A percentile compares a stretch with the other conserved stretches of the same genome.
Conservation (phyloP, 2,888 invertebrate genomes). For the Philhelius pedissequus region DNA sequence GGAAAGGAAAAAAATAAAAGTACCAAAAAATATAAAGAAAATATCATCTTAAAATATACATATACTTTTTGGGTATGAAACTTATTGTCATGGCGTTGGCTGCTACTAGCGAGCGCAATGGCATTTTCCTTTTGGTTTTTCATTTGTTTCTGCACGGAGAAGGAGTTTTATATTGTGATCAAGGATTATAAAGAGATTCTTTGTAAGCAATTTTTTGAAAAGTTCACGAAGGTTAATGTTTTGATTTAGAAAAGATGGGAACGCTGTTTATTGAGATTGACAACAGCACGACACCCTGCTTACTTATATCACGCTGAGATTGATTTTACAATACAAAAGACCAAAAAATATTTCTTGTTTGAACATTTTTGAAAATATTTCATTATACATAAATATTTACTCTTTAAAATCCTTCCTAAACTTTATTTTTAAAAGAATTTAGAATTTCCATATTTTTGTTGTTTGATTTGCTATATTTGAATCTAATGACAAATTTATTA, state of each 20-base stretch:
- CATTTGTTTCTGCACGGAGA: neutral
- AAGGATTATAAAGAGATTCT: neutral
- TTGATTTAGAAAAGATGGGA: neutral
- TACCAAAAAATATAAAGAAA: neutral
- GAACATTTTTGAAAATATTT: no score
- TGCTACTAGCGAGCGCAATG: no score
- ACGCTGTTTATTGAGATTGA: neutral
- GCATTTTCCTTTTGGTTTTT: neutral
- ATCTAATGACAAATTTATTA: conserved; percentile 31
- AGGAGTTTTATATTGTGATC: neutral
- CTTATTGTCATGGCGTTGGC: neutral
- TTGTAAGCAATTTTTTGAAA: neutral
- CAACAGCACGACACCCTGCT: neutral
- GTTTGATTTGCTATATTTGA: neutral
- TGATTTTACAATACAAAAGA: no score
- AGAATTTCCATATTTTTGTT: neutral
- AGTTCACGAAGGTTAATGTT: neutral
- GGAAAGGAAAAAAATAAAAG: conserved; percentile 36
- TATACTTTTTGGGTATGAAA: neutral
- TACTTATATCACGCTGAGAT: neutral
- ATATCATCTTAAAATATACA: neutral
- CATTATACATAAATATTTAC: no score
- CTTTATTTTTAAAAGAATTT: neutral
- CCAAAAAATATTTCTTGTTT: no score
- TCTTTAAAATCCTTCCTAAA: neutral